Conservation (phyloP, 2,888 invertebrate species). For the Lingula anatina region DNA sequence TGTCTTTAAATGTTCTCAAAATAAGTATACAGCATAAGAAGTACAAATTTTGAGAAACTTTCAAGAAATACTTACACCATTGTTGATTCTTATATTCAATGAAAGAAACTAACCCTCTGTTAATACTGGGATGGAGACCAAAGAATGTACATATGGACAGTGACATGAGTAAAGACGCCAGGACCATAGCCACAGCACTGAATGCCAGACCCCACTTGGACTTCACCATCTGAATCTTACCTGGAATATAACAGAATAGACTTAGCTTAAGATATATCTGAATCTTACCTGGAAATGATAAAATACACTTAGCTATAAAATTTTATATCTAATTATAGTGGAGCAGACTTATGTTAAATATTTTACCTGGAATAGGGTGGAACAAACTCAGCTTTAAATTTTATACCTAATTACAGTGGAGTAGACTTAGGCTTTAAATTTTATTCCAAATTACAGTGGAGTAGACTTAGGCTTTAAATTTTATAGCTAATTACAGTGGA, state of each 20-base stretch:
- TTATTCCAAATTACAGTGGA: too few relatives aligned
- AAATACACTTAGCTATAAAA: neutral
- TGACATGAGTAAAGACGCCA: constrained; percentile 83
- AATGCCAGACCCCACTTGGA: constrained; percentile 82
- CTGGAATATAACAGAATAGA: constrained; percentile 26
- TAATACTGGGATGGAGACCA: constrained; percentile 49
- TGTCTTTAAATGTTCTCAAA: too few relatives aligned
- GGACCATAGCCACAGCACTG: constrained; percentile 78
- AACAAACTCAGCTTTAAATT: too few relatives aligned
- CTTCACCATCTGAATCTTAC: constrained; percentile 83
- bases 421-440: too few relatives aligned
- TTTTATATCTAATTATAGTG: too few relatives aligned
- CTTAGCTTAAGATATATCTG: constrained; percentile 1
- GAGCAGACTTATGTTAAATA: neutral
- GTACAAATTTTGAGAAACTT: too few relatives aligned
- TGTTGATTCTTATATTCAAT: neutral
- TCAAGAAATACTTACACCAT: too few relatives aligned
- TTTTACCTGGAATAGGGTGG: neutral
- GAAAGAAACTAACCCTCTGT: constrained; percentile 44
- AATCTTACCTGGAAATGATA: constrained; percentile 3
- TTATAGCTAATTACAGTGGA: too few relatives aligned
- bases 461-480: too few relatives aligned
- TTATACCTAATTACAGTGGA: too few relatives aligned
- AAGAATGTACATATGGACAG: constrained; percentile 59
- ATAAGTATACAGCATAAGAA: too few relatives aligned